These are phyloP conservation scores for Nasua narica DNA, from an alignment of 2,797 vertebrate genomes.

Conservation along the genomic window DNA sequence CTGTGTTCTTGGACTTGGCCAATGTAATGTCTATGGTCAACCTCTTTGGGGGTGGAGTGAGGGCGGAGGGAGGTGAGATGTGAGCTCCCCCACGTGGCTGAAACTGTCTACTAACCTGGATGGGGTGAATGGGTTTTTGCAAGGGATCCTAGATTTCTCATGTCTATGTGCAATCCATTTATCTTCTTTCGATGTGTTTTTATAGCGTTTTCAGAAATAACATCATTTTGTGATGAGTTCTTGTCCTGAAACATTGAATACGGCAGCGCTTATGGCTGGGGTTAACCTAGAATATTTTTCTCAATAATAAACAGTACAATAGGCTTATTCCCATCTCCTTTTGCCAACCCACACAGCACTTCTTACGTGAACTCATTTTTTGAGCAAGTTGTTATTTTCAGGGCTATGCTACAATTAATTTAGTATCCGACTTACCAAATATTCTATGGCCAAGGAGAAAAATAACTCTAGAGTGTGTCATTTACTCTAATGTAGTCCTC, in stretches of 20 bases:
- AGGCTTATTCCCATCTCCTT: background rate
- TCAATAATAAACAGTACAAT: constrained; percentile 9
- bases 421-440: constrained; percentile 26
- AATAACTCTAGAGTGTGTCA: background rate
- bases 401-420: background rate
- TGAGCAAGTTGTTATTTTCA: constrained; percentile 31
- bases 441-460: background rate
- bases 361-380: background rate
- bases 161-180: background rate
- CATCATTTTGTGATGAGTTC: background rate
- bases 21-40: background rate
- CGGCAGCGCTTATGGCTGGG: background rate
- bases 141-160: background rate
- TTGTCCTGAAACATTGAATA: background rate
- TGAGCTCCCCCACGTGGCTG: constrained; percentile 68
- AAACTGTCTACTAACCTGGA: background rate
- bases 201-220: background rate
- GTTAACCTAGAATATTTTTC: constrained; percentile 37
- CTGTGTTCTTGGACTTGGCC: background rate
- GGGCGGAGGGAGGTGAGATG: constrained; percentile 3
- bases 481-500: background rate
- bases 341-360: background rate
- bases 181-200: background rate
- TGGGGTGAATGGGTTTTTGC: background rate
- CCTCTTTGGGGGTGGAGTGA: background rate